A percentile compares a stretch with the other conserved stretches of the same genome.
These are phyloP conservation scores for Pholis gunnellus DNA, from an alignment of 2,113 vertebrate species.

Conservation along the genomic window DNA sequence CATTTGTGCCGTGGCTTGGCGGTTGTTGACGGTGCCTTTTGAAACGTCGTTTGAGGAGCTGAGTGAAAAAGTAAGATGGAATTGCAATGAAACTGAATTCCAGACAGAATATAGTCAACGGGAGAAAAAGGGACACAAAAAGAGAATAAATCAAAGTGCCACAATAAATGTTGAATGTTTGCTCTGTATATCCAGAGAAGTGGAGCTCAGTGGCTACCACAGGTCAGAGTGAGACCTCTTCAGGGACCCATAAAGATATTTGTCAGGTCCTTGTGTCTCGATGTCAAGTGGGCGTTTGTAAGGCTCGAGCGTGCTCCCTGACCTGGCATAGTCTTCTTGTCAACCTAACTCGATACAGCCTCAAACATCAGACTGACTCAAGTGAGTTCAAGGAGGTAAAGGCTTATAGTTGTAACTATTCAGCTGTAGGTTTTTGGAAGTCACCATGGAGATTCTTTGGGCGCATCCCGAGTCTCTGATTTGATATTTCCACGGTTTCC, in stretches of 20 bases:
- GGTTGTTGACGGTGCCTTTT: conserved; percentile 35
- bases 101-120: conserved; percentile 30
- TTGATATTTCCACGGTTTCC: neutral
- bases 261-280: conserved; percentile 64
- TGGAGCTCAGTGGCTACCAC: conserved; percentile 21
- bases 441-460: conserved; percentile 33
- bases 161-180: conserved; percentile 70
- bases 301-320: conserved; percentile 51
- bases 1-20: conserved; percentile 39
- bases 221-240: conserved; percentile 68
- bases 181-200: conserved; percentile 39
- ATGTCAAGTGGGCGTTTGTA: conserved; percentile 70
- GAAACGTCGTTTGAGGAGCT: conserved; percentile 36
- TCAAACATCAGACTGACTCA: conserved; percentile 39
- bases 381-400: conserved; percentile 34
- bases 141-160: conserved; percentile 65
- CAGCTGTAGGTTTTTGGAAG: conserved; percentile 27
- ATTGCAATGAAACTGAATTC: conserved; percentile 59
- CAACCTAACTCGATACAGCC: conserved; percentile 58
- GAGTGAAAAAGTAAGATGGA: conserved; percentile 45
- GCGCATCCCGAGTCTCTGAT: neutral
- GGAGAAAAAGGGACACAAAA: conserved; percentile 40
- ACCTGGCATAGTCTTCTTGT: conserved; percentile 60
- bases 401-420: conserved; percentile 29
- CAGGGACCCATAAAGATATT: conserved; percentile 69